Evolutionary conservation across 2,113 vertebrate genomes (phyloP).

Genomic region (Menura novaehollandiae): DNA sequence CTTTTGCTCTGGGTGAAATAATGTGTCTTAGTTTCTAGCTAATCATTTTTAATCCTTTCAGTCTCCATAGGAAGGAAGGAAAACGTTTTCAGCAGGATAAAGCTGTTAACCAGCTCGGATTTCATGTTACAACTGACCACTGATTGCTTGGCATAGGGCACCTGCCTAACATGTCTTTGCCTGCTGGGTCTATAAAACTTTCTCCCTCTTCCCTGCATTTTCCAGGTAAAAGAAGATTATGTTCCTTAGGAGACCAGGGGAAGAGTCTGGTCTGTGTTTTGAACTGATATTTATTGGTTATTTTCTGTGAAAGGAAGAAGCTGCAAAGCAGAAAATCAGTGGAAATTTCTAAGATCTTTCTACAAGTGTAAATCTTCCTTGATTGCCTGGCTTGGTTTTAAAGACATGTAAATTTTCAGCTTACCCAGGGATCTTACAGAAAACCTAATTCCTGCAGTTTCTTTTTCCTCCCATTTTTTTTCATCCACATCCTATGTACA

Average conservation of each 20-base stretch:
- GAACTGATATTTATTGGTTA: not conserved
- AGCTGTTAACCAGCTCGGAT: not conserved
- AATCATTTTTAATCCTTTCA: not conserved
- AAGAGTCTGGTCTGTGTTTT: not conserved
- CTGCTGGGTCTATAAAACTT: not conserved
- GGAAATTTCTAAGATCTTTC: not conserved
- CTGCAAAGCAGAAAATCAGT: not conserved
- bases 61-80: not conserved
- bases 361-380: not conserved
- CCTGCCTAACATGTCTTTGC: not conserved
- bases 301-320: not conserved
- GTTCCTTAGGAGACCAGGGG: not conserved
- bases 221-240: not conserved
- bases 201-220: not conserved
- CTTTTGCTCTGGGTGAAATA: not conserved
- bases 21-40: not conserved
- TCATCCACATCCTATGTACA: not conserved
- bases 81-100: not conserved
- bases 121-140: not conserved
- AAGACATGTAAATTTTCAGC: not conserved
- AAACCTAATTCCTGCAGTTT: not conserved
- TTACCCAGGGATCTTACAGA: not conserved
- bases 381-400: not conserved
- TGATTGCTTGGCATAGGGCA: not conserved
- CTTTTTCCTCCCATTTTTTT: not conserved